Base-by-base conservation (phyloP, 2,113 vertebrate species). In the Rhynchomys soricoides region DNA sequence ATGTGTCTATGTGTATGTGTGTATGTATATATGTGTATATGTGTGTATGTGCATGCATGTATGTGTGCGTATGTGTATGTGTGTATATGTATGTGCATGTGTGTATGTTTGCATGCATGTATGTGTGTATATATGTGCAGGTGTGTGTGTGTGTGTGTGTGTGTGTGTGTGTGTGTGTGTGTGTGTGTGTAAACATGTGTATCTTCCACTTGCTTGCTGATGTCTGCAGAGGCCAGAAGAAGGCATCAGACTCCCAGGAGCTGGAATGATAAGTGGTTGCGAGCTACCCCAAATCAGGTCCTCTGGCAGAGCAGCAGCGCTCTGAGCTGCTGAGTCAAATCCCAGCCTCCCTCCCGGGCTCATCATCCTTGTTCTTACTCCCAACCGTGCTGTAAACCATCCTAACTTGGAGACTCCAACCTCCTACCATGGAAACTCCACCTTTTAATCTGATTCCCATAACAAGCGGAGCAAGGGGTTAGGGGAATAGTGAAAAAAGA, bases 381-480 rank as follows among this genome's bases (percentile, higher is more conserved):
- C 64, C 71, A 66, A 24, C 21, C 16, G 11, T 87, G 34, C 85
- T 48, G 12, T 2, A 43, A 86, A 86, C 31, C 82, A 50, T 74
- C 50, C 2, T 66, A 45, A 64, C 85, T 26, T 34, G 17, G 4
- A 15, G 9, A 45, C 66, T 34, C 43, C 6, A 13, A 17, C 45
- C 48, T 94, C 68, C 91, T 37, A 59, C 26, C 34, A 1, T 0
- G 17, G 31, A 68, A 85, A 55, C 16, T 68, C 29, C 22, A 57
- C 66, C 43, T 74, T 55, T 55, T 50, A n/a, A 8, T 29, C 26
- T 31, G 34, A 37, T 79, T n/a, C 16, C 48, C 22, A 85, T n/a
- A 19, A 1, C 1, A 5, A 1, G 22, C 12, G 45, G 19, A n/a
- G 45, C 16, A 48, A 9, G 45, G 2, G 17, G 2, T 7, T 17